phyloP scores from a whole-genome alignment of 2,888 invertebrate genomes.

The Ormyrus pomaceus region DNA sequence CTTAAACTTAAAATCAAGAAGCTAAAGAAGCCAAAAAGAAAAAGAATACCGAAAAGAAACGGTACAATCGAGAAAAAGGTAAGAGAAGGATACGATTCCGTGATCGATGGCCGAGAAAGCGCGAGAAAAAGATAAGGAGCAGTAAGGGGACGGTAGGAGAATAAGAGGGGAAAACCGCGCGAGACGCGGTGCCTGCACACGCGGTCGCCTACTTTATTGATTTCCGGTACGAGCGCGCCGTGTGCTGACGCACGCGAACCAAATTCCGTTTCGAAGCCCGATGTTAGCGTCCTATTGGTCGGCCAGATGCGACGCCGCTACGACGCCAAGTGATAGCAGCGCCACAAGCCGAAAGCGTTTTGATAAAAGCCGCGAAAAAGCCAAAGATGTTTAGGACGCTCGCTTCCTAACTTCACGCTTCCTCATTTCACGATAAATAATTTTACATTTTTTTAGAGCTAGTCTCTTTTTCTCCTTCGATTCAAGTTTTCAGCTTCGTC shows the following conservation, averaged over 20 bases:
- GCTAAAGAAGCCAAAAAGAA: too few relatives aligned
- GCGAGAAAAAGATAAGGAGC: not conserved
- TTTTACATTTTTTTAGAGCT: too few relatives aligned
- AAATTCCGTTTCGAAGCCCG: not conserved
- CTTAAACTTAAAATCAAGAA: too few relatives aligned
- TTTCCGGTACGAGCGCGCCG: conserved; percentile 38
- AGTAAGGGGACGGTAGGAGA: not conserved
- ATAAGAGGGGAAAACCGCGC: not conserved
- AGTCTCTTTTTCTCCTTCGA: not conserved
- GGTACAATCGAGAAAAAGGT: too few relatives aligned
- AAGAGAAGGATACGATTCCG: too few relatives aligned
- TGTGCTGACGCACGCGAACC: not conserved
- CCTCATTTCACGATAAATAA: too few relatives aligned
- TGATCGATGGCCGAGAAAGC: not conserved
- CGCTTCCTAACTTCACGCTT: too few relatives aligned
- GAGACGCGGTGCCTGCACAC: conserved; percentile 11
- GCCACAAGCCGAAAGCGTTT: conserved; percentile 2
- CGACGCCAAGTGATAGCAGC: conserved; percentile 7
- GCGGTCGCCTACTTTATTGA: conserved; percentile 40
- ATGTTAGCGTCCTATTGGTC: conserved; percentile 26
- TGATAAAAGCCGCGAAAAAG: not conserved
- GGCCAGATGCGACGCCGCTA: not conserved
- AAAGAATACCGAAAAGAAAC: too few relatives aligned
- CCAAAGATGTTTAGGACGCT: not conserved
- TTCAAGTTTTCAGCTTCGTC: not conserved